Base-by-base conservation (phyloP, 2,888 invertebrate genomes). In the Heliconius ethilla region DNA sequence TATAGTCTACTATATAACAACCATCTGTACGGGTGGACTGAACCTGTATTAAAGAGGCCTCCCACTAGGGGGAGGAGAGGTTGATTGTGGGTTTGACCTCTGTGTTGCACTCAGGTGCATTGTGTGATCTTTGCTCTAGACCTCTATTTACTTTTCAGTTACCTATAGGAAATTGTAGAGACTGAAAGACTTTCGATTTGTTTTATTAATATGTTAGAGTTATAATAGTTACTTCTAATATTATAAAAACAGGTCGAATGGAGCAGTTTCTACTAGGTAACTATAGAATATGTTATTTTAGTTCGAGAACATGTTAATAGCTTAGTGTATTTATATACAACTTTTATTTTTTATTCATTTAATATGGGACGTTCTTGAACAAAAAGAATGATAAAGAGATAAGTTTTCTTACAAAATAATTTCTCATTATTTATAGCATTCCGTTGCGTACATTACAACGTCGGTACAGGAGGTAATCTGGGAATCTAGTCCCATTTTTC, bases 71-170 rank as follows among this genome's bases (percentile, higher is more conserved):
- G 51, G 66, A 13, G 66, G 13, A 45, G 66, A 13, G 13, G n/a
- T 74, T 63, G 66, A 66, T 74, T 70, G 79, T 75, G 75, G 76
- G 70, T 55, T 76, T 37, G 22, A 63, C 40, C n/a, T 74, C 33
- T 55, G 29, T 55, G n/a, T 9, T 72, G n/a, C 33, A 29, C 51
- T 29, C 11, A 70, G 51, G 51, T 22, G 55, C 51, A 51, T 55
- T n/a, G 29, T 55, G 22, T 33, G 37, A 11, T 29, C 27, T 70
- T 40, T 55, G 29, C n/a, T 13, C 15, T 59, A 59, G 55, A 55
- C 13, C 29, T 72, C 2, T 29, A 72, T 72, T 33, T 72, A n/a
- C 1, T 55, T 51, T 29, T 40, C 13, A 37, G n/a, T n/a, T 27
- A 51, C 9, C 10, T 45, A 25, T 22, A 51, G 22, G 9, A 45